Percentiles rank a stretch among this genome's conserved stretches.
Evolutionary conservation across 2,797 vertebrate genomes (phyloP).

Genomic region (Cyprinella venusta): DNA sequence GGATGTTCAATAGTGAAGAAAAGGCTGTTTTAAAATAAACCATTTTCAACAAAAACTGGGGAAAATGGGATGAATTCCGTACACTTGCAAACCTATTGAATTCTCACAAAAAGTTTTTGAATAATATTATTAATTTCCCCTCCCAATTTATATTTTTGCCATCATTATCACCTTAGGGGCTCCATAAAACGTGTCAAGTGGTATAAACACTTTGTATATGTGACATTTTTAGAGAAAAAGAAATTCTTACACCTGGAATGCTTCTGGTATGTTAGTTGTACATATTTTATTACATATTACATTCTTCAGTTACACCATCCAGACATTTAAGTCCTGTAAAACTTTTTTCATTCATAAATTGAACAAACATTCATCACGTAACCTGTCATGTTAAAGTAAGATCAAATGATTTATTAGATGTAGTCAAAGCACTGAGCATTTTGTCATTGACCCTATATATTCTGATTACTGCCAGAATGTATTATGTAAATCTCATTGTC

Average conservation of each 20-base stretch:
- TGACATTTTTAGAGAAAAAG: neutral
- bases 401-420: neutral
- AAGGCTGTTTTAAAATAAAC: too few species aligned
- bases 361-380: neutral
- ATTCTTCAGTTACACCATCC: neutral
- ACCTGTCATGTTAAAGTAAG: neutral
- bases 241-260: neutral
- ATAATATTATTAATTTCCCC: neutral
- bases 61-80: neutral
- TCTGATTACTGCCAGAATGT: constrained; percentile 14
- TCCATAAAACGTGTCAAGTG: neutral
- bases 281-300: neutral
- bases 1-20: too few species aligned
- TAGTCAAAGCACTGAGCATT: neutral
- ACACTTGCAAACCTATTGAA: neutral
- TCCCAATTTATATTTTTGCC: too few species aligned
- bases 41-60: neutral
- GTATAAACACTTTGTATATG: neutral
- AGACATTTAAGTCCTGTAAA: neutral
- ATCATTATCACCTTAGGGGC: neutral
- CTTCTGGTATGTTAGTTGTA: neutral
- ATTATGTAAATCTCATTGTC: constrained; percentile 42
- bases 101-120: neutral
- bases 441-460: constrained; percentile 14
- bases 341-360: neutral